Conservation (phyloP, 2,888 invertebrate species). For the Hyppa rectilinea region DNA sequence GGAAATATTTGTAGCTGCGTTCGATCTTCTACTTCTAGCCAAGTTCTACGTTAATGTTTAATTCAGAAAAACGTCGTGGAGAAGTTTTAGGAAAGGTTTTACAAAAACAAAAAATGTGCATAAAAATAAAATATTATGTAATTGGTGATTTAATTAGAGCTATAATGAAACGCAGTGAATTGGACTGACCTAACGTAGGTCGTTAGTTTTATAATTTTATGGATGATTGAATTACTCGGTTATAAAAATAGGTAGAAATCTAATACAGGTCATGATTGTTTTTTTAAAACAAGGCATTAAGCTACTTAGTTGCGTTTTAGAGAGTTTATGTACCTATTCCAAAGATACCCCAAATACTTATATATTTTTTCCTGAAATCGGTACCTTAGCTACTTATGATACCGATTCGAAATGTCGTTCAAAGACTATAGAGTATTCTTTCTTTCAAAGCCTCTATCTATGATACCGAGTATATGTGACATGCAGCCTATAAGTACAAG, state of each 20-base stretch:
- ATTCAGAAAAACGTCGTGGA: conserved; percentile 13
- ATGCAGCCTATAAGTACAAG: not conserved
- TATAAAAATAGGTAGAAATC: conserved; percentile 14
- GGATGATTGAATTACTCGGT: conserved; percentile 31
- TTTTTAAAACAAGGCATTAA: not conserved
- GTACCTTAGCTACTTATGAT: too few species aligned
- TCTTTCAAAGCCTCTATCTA: too few species aligned
- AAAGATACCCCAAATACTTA: not conserved
- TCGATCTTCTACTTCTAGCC: conserved; percentile 39
- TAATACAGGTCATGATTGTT: conserved; percentile 36
- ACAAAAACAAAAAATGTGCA: conserved; percentile 20
- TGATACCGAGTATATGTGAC: not conserved
- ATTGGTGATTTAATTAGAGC: conserved; percentile 37
- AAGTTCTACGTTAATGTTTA: not conserved
- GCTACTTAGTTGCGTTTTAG: not conserved
- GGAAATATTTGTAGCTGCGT: conserved; percentile 24
- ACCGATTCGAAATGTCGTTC: too few species aligned
- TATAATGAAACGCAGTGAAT: conserved; percentile 26
- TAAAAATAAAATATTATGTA: conserved; percentile 32
- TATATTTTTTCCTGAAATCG: not conserved
- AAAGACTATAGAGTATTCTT: too few species aligned
- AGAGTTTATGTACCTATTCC: not conserved
- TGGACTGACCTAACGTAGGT: conserved; percentile 22
- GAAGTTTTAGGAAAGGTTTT: conserved; percentile 33
- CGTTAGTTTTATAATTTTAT: conserved; percentile 41